Evolutionary conservation across 2,888 invertebrate species (phyloP).

Genomic region (Empis stercorea): DNA sequence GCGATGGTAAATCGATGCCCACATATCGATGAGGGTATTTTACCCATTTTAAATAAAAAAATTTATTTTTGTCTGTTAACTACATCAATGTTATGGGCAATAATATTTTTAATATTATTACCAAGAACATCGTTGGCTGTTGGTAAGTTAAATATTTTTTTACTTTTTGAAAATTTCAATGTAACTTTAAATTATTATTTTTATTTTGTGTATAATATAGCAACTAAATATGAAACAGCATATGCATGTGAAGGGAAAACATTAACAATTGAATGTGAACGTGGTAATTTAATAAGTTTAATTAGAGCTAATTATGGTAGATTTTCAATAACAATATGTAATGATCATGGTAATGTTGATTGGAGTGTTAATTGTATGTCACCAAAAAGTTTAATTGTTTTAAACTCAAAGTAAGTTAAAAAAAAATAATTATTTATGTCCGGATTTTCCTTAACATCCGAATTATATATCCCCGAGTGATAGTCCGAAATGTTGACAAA

Average conservation of each 20-base stretch:
- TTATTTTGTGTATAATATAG: no score
- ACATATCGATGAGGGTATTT: slow-evolving; percentile 14
- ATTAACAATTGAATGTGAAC: slow-evolving; percentile 74
- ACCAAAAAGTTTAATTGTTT: slow-evolving; percentile 70
- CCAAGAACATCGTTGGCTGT: slow-evolving; percentile 10
- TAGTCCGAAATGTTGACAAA: no score
- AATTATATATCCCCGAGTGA: no score
- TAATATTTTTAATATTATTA: slow-evolving; percentile 10
- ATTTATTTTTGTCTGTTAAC: slow-evolving; percentile 3
- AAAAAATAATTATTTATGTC: no score
- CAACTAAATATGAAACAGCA: slow-evolving; percentile 73
- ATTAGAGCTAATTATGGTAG: slow-evolving; percentile 90
- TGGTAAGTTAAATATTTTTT: slow-evolving; percentile 8
- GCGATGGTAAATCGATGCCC: slow-evolving; percentile 15
- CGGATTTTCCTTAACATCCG: no score
- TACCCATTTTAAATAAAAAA: slow-evolving; percentile 11
- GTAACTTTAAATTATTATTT: no score
- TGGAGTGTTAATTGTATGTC: slow-evolving; percentile 97
- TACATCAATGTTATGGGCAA: slow-evolving; percentile 8
- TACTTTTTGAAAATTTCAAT: no score
- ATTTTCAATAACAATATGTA: slow-evolving; percentile 91
- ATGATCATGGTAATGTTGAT: slow-evolving; percentile 89
- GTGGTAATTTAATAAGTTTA: slow-evolving; percentile 80
- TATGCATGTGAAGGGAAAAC: slow-evolving; percentile 91
- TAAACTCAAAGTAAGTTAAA: slow-evolving; percentile 64